Conservation (phyloP, 2,888 invertebrate genomes). For the Gnatocerus cornutus region DNA sequence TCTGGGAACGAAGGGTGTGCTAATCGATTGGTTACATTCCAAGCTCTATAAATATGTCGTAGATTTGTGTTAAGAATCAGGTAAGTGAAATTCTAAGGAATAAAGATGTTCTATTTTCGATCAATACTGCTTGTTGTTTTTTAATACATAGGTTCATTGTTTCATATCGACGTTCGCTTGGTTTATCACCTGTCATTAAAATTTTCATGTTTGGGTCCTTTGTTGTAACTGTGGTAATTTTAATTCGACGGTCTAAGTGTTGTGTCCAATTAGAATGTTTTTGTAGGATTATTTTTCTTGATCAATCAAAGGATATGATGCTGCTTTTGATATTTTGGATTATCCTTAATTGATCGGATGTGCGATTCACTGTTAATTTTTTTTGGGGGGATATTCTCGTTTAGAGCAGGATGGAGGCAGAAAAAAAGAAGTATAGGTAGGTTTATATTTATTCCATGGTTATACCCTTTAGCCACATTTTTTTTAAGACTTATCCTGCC, state of each 20-base stretch:
- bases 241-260: slow-evolving; percentile 5
- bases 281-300: slow-evolving; percentile 48
- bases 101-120: slow-evolving; percentile 6
- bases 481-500: slow-evolving; percentile 78
- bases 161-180: slow-evolving; percentile 42
- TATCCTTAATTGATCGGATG: slow-evolving; percentile 51
- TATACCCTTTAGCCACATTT: neutral
- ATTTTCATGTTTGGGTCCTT: slow-evolving; percentile 34
- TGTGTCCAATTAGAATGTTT: slow-evolving; percentile 30
- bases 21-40: slow-evolving; percentile 47
- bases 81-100: slow-evolving; percentile 34
- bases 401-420: slow-evolving; percentile 57
- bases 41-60: slow-evolving; percentile 23
- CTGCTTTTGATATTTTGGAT: slow-evolving; percentile 49
- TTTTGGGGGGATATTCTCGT: slow-evolving; percentile 54
- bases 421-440: slow-evolving; percentile 59
- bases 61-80: slow-evolving; percentile 29
- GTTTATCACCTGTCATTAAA: slow-evolving; percentile 37
- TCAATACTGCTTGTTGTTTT: slow-evolving; percentile 36
- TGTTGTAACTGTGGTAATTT: slow-evolving; percentile 33
- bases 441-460: neutral
- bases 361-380: slow-evolving; percentile 48
- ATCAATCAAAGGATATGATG: slow-evolving; percentile 48
- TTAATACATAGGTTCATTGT: slow-evolving; percentile 36
- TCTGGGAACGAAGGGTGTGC: slow-evolving; percentile 48